These are phyloP conservation scores for Lottia gigantea DNA, from an alignment of 2,888 invertebrate species.

Conservation along the genomic window DNA sequence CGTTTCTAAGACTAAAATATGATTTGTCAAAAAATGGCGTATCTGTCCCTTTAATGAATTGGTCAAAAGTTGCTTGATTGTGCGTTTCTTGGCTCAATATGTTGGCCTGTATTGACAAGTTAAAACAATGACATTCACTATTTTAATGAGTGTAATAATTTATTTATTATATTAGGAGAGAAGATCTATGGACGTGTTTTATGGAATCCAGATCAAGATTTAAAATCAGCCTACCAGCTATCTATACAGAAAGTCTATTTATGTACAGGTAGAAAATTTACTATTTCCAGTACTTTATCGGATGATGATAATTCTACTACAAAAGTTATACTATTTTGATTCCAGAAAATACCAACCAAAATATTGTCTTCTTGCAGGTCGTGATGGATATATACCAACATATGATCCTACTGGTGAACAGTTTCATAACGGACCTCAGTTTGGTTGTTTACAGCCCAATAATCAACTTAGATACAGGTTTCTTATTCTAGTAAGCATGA, in stretches of 20 bases:
- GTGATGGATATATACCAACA: slow-evolving; percentile 66
- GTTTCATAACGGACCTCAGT: slow-evolving; percentile 67
- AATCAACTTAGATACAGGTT: slow-evolving; percentile 64
- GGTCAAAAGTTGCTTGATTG: too few species aligned
- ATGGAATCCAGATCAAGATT: slow-evolving; percentile 68
- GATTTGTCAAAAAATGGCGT: too few species aligned
- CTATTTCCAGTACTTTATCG: too few species aligned
- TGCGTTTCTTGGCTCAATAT: too few species aligned
- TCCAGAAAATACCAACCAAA: too few species aligned
- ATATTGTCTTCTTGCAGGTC: slow-evolving; percentile 38
- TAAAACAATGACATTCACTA: too few species aligned
- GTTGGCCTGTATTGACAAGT: too few species aligned
- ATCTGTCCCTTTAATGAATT: too few species aligned
- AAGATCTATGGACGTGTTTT: slow-evolving; percentile 67
- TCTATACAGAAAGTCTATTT: slow-evolving; percentile 66
- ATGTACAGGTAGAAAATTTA: slow-evolving; percentile 61
- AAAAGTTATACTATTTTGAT: too few species aligned
- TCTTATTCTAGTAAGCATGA: slow-evolving; percentile 64
- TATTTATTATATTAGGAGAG: slow-evolving; percentile 40
- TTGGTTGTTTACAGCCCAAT: slow-evolving; percentile 67
- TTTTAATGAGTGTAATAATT: too few species aligned
- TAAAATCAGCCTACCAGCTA: slow-evolving; percentile 65
- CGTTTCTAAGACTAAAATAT: too few species aligned
- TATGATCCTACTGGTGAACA: slow-evolving; percentile 68
- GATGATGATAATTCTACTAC: too few species aligned